Evolutionary conservation across 2,888 invertebrate genomes (phyloP), one percentile per base, ranked within the genome.

Genomic region (Parnassius glacialis): DNA sequence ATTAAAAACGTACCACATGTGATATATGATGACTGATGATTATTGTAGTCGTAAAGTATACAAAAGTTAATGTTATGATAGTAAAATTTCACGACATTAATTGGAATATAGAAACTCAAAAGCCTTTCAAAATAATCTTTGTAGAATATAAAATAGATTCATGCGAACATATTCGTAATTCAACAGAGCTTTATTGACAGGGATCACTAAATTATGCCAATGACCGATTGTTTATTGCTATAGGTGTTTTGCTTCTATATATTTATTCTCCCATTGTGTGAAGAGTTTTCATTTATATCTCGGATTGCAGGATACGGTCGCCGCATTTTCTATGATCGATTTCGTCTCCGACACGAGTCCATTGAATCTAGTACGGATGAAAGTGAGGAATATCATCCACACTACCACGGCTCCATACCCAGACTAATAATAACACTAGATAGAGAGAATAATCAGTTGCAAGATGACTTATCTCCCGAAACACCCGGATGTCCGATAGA

Each of bases 331-430:
- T 75, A 77, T 71, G 77, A 80, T 70, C 80, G 78, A 71, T 85
- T 81, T 70, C 80, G 78, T 59, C 71, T 78, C 9, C 78, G 80
- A 65, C 83, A 85, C 64, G 87, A 87, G 66, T 87, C 90, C 3
- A 85, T 86, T 25, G 89, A 89, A 66, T 91, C 91, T 61, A 90
- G 90, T 68, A 82, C 89, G 3, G 87, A 88, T 13, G 87, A 87
- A 50, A 90, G 89, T 70, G 85, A 85, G 59, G 84, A 83, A 13
- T 80, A 76, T 64, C 78, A 74, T n/a, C 80, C 81, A 42, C 81
- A 83, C 65, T 88, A 86, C 70, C 85, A 82, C 70, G 87, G 88
- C 47, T 90, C 87, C 41, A 90, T 90, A 48, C 91, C 91, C 54
- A 79, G 87, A 53, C 79, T 91, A 53, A 85, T 90, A 65, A 82